Percentiles rank a stretch among this genome's conserved stretches.
Evolutionary conservation across 2,797 vertebrate genomes (phyloP).

Genomic region (Nasua narica): DNA sequence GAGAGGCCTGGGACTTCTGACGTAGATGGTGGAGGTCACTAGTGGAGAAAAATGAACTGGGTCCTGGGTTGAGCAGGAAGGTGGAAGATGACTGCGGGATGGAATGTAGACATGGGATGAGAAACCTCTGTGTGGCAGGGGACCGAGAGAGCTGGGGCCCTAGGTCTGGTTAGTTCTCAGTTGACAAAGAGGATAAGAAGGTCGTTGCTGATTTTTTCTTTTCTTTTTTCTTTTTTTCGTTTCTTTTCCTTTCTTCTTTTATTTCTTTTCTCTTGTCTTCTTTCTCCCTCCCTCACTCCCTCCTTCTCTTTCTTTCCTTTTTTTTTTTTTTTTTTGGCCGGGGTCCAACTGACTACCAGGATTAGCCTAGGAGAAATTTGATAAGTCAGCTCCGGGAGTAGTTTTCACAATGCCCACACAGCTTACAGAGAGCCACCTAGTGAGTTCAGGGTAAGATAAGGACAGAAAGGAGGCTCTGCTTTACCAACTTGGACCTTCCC

Average conservation of each 20-base stretch:
- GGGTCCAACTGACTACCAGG: constrained; percentile 36
- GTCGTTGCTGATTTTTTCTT: background rate
- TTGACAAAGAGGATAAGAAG: constrained; percentile 53
- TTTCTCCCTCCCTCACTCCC: too few species aligned
- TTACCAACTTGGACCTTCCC: background rate
- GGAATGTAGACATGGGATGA: background rate
- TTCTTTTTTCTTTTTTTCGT: background rate
- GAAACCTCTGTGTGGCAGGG: background rate
- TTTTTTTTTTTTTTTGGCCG: background rate
- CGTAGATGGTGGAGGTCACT: constrained; percentile 4
- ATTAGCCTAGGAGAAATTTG: constrained; percentile 60
- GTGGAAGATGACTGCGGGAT: constrained; percentile 46
- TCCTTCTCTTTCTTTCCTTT: too few species aligned
- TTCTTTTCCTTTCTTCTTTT: too few species aligned
- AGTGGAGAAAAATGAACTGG: constrained; percentile 33
- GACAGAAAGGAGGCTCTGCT: constrained; percentile 4
- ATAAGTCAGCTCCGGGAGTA: constrained; percentile 14
- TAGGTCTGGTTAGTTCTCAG: constrained; percentile 27
- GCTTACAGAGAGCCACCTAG: constrained; percentile 35
- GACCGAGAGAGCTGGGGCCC: background rate
- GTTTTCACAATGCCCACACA: constrained; percentile 45
- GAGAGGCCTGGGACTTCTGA: constrained; percentile 22
- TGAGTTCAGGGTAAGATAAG: constrained; percentile 34
- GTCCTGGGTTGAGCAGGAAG: constrained; percentile 24
- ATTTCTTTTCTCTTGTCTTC: background rate